Conservation (phyloP, 1,140 invertebrate genomes). For the Meloidogyne floridensis region DNA sequence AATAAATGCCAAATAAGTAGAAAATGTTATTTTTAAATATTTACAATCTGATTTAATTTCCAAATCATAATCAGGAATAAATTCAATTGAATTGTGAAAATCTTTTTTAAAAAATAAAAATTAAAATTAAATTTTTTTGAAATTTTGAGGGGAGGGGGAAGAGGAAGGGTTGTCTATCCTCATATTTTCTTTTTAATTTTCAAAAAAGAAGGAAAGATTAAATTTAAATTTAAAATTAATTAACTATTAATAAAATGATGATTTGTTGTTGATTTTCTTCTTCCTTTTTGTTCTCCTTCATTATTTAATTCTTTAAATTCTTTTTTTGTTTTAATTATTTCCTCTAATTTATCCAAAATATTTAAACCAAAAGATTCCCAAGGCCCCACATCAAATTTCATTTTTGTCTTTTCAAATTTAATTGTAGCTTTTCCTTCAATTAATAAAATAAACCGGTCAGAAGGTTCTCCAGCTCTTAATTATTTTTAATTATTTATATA, state of each 20-base stretch:
- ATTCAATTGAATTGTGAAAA: conserved; percentile 37
- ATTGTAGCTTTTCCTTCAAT: conserved; percentile 54
- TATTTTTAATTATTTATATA: not conserved
- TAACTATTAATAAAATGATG: conserved; percentile 25
- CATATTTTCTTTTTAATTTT: no score
- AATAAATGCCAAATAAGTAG: conserved; percentile 39
- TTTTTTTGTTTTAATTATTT: conserved; percentile 19
- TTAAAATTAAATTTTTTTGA: no score
- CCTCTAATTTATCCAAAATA: conserved; percentile 48
- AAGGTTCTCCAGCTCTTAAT: conserved; percentile 41
- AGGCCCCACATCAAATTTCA: conserved; percentile 57
- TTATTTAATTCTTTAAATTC: not conserved
- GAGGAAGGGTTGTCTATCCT: no score
- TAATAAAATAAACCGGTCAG: conserved; percentile 52
- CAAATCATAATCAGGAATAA: conserved; percentile 57
- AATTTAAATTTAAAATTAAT: conserved; percentile 25
- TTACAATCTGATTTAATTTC: conserved; percentile 45
- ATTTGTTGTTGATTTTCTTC: conserved; percentile 24
- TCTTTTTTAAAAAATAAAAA: not conserved
- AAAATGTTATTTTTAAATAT: conserved; percentile 54
- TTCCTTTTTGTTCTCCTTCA: conserved; percentile 15
- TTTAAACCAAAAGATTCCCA: conserved; percentile 56
- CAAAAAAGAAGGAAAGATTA: not conserved
- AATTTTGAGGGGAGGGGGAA: no score
- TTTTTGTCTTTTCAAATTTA: conserved; percentile 48